Evolutionary conservation across 2,888 invertebrate species (phyloP).

Genomic region (Resseliella maxima): DNA sequence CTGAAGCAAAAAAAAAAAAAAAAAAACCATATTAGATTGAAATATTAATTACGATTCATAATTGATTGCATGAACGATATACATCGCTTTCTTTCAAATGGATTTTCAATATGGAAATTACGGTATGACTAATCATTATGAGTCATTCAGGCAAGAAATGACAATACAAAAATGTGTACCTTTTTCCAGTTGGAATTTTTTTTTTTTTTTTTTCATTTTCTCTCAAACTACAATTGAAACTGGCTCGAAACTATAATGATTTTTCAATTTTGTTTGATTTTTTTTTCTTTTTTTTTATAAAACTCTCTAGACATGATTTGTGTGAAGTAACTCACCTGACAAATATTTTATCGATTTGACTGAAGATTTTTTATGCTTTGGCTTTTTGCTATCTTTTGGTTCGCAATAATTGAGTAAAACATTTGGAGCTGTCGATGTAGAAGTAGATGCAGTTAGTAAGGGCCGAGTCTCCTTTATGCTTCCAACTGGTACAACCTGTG

Average conservation of each 20-base stretch:
- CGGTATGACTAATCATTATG: too few species aligned
- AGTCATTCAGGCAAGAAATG: too few species aligned
- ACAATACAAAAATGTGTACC: too few species aligned
- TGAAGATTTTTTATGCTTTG: constrained; percentile 61
- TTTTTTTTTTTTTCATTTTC: too few species aligned
- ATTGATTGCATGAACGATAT: too few species aligned
- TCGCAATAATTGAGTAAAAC: constrained; percentile 67
- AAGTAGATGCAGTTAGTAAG: constrained; percentile 61
- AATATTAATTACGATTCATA: constrained; percentile 54
- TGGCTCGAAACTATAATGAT: too few species aligned
- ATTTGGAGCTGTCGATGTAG: constrained; percentile 64
- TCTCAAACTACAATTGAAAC: too few species aligned
- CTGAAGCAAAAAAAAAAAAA: constrained; percentile 62
- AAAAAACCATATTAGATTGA: too few species aligned
- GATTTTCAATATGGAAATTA: not conserved
- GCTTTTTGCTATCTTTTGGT: constrained; percentile 66
- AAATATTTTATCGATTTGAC: constrained; percentile 52
- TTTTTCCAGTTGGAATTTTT: too few species aligned
- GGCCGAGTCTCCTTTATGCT: constrained; percentile 55
- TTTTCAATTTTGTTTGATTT: not conserved
- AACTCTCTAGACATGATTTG: too few species aligned
- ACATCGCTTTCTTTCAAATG: not conserved
- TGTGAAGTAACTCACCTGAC: constrained; percentile 55
- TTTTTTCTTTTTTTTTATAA: too few species aligned
- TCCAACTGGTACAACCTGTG: constrained; percentile 44